Evolutionary conservation across 2,888 invertebrate genomes (phyloP).

Genomic region (Drosophila neotestacea): DNA sequence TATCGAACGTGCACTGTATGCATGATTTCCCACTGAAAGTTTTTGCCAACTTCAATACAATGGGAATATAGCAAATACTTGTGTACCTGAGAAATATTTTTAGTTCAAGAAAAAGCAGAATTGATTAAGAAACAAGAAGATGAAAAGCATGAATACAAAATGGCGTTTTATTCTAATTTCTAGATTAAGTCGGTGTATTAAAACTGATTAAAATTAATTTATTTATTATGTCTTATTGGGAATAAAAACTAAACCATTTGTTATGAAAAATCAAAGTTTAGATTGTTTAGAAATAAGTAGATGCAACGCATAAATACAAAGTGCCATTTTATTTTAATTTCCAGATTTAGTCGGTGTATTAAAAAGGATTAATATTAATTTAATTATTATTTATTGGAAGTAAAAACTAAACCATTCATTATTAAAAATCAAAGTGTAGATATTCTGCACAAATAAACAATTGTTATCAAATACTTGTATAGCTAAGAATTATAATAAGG

Average conservation of each 20-base stretch:
- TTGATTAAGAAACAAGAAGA: not conserved
- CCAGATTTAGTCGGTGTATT: conserved; percentile 1
- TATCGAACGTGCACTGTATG: conserved; percentile 22
- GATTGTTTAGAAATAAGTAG: not conserved
- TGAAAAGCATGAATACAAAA: conserved; percentile 24
- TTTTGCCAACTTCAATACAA: conserved; percentile 7
- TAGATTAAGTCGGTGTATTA: not conserved
- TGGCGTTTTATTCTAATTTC: conserved; percentile 11
- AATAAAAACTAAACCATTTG: no score
- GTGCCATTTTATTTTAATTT: conserved; percentile 11
- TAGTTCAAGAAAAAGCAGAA: conserved; percentile 26
- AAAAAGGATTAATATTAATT: no score
- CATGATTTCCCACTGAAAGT: conserved; percentile 16
- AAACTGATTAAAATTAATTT: no score
- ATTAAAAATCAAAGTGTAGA: no score
- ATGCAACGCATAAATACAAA: conserved; percentile 22
- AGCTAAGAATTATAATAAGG: conserved; percentile 20
- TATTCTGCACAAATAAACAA: no score
- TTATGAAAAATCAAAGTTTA: no score
- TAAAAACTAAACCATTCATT: no score
- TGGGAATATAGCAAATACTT: conserved; percentile 8
- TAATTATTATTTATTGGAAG: no score
- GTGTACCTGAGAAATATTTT: conserved; percentile 19
- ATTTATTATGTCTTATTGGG: no score
- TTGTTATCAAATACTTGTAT: not conserved